These are phyloP conservation scores for Chiroxiphia lanceolata DNA, from an alignment of 2,797 vertebrate genomes.

Conservation along the genomic window DNA sequence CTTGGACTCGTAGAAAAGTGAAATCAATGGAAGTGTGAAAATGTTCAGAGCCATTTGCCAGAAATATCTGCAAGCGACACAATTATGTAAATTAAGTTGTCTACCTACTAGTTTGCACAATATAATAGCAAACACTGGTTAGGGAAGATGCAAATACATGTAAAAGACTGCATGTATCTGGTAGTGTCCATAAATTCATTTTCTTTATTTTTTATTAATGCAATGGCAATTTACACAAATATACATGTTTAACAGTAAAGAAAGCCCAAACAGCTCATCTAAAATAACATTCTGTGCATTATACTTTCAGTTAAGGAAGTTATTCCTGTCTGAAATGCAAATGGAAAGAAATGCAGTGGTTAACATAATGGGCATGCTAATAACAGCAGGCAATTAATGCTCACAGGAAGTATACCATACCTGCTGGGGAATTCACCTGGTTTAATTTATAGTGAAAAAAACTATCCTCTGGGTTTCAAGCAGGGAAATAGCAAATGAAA, in stretches of 20 bases:
- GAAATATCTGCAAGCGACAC: background rate
- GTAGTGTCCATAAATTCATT: background rate
- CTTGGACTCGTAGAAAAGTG: background rate
- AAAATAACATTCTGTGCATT: background rate
- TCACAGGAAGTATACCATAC: background rate
- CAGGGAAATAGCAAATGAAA: constrained; percentile 19
- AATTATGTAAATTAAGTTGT: background rate
- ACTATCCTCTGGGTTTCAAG: background rate
- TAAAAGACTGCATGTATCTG: background rate
- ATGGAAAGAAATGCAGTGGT: background rate
- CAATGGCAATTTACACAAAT: background rate
- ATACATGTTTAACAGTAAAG: background rate
- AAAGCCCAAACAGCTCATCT: background rate
- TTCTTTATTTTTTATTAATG: background rate
- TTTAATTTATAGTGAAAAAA: constrained; percentile 38
- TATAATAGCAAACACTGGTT: background rate
- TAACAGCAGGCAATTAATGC: background rate
- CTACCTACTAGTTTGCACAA: background rate
- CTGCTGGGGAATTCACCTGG: background rate
- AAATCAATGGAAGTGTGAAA: background rate
- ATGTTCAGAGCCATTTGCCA: background rate
- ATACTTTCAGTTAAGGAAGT: background rate
- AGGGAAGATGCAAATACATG: background rate
- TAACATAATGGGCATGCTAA: background rate
- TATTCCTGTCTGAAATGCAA: background rate